Evolutionary conservation across 2,797 vertebrate genomes (phyloP).

Genomic region (Acestrorhynchus altus): DNA sequence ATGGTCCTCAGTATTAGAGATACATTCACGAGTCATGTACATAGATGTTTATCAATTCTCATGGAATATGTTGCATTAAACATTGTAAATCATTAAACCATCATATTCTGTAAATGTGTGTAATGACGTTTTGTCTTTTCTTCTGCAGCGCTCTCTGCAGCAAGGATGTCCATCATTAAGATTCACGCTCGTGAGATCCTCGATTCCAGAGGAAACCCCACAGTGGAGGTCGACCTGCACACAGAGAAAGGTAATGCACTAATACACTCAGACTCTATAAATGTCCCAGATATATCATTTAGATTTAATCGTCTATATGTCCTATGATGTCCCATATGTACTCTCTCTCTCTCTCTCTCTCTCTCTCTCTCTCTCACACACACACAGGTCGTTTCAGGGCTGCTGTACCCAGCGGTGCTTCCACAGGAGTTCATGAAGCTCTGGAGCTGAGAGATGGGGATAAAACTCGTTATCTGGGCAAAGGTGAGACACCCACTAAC

Average conservation of each 20-base stretch:
- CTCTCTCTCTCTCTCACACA: too few relatives aligned
- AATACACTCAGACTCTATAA: too few relatives aligned
- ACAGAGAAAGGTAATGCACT: constrained; percentile 65
- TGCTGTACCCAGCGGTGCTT: constrained; percentile 79
- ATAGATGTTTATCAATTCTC: too few relatives aligned
- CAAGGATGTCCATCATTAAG: constrained; percentile 76
- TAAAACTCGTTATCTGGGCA: constrained; percentile 75
- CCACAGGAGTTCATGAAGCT: constrained; percentile 79
- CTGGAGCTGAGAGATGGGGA: constrained; percentile 79
- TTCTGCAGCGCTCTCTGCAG: constrained; percentile 40
- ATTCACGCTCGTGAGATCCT: constrained; percentile 76
- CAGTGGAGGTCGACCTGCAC: constrained; percentile 76
- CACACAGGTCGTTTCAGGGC: constrained; percentile 77
- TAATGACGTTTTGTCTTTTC: neutral
- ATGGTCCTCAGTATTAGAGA: too few relatives aligned
- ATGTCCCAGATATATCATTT: too few relatives aligned
- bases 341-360: constrained; percentile 5
- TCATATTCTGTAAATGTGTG: neutral
- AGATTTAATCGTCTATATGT: too few relatives aligned
- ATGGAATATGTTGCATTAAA: neutral
- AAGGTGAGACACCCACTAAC: constrained; percentile 69
- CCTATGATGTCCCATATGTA: too few relatives aligned
- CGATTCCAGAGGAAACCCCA: constrained; percentile 77
- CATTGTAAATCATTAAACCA: neutral
- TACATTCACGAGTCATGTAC: too few relatives aligned